These are phyloP conservation scores for Salvelinus namaycush DNA, from an alignment of 2,113 vertebrate species.

Conservation along the genomic window DNA sequence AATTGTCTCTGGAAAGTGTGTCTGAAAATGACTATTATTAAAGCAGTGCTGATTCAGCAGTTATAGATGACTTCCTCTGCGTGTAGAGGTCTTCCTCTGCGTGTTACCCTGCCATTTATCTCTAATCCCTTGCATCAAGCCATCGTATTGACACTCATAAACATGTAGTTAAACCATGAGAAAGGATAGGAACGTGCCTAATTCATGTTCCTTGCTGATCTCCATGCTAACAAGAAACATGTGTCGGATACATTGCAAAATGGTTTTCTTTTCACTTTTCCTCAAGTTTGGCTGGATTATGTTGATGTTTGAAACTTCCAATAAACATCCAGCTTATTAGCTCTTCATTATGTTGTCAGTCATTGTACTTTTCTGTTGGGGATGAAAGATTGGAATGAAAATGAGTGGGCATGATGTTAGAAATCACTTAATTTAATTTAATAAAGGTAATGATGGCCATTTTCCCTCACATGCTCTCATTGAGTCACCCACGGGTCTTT, in stretches of 20 bases:
- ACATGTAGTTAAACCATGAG: slow-evolving; percentile 40
- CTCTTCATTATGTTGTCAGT: slow-evolving; percentile 36
- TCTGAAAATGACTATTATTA: background rate
- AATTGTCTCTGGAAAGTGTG: slow-evolving; percentile 3
- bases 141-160: slow-evolving; percentile 37
- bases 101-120: slow-evolving; percentile 42
- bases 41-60: background rate
- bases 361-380: slow-evolving; percentile 4
- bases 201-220: slow-evolving; percentile 53
- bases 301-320: slow-evolving; percentile 45
- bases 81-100: background rate
- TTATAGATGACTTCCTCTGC: background rate
- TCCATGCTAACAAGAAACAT: slow-evolving; percentile 60
- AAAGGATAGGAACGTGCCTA: slow-evolving; percentile 51
- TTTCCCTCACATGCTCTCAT: slow-evolving; percentile 33
- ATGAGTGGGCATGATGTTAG: no score
- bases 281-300: slow-evolving; percentile 35
- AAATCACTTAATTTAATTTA: no score
- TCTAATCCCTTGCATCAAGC: slow-evolving; percentile 20
- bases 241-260: slow-evolving; percentile 59
- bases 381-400: no score
- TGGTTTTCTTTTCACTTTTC: slow-evolving; percentile 36
- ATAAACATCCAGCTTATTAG: slow-evolving; percentile 38
- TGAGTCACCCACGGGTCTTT: slow-evolving; percentile 67
- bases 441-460: no score